A percentile compares a stretch with the other conserved stretches of the same genome.
phyloP scores from a whole-genome alignment of 2,888 invertebrate genomes.

The Heliconius cydno region DNA sequence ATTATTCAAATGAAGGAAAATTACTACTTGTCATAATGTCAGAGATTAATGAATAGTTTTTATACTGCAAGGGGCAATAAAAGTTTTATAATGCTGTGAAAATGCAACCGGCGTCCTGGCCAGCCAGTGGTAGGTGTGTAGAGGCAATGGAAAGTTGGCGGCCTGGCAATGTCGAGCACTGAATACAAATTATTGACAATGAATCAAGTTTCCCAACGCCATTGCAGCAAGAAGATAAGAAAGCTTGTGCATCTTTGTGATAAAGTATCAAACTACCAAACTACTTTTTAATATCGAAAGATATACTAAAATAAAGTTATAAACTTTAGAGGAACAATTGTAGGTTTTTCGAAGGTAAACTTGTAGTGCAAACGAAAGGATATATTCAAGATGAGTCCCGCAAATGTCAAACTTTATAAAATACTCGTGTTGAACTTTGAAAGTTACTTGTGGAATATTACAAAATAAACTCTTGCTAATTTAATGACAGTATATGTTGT shows the following conservation, averaged over 20 bases:
- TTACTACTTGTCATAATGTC: constrained; percentile 1
- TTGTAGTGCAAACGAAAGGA: constrained; percentile 66
- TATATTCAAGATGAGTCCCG: constrained; percentile 65
- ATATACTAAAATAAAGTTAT: constrained; percentile 33
- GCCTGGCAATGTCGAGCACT: constrained; percentile 56
- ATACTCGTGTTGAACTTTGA: constrained; percentile 66
- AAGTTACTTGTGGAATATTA: constrained; percentile 47
- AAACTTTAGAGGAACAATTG: constrained; percentile 58
- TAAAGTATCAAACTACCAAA: too few relatives aligned
- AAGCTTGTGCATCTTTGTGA: constrained; percentile 56
- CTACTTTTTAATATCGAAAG: background rate
- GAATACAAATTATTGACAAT: constrained; percentile 80
- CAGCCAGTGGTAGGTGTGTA: constrained; percentile 51
- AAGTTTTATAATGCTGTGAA: constrained; percentile 48
- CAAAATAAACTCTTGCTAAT: constrained; percentile 46
- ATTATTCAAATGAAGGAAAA: constrained; percentile 14
- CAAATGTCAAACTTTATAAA: constrained; percentile 70
- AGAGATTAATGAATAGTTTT: constrained; percentile 13
- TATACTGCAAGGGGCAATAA: constrained; percentile 12
- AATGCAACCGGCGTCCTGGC: constrained; percentile 62
- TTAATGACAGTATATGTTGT: constrained; percentile 37
- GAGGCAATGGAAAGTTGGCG: constrained; percentile 78
- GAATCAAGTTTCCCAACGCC: constrained; percentile 76
- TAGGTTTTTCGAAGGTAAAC: constrained; percentile 74
- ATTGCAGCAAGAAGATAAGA: constrained; percentile 69